phyloP scores from a whole-genome alignment of 2,888 invertebrate species.

The Leptothorax acervorum region DNA sequence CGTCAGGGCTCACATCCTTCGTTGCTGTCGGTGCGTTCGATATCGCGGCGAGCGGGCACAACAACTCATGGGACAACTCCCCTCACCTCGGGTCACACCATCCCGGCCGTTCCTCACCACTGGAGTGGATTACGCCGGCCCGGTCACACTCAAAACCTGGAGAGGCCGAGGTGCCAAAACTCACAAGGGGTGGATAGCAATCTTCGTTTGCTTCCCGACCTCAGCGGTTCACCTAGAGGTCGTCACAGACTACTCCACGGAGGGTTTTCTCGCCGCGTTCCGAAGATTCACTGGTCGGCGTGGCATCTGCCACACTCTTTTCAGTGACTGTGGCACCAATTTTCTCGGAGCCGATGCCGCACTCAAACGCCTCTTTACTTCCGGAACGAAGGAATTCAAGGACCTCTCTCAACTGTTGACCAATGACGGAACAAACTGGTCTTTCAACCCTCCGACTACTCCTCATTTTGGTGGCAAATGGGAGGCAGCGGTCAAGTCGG shows the following conservation, averaged over 20 bases:
- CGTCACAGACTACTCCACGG: too few species aligned
- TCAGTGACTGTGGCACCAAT: neutral
- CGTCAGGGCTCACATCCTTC: neutral
- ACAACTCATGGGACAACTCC: slow-evolving; percentile 14
- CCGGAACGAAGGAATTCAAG: too few species aligned
- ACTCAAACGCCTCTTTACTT: neutral
- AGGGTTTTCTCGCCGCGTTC: neutral
- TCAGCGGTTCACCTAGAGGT: slow-evolving; percentile 1
- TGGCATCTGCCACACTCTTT: too few species aligned
- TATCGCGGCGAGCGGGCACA: slow-evolving; percentile 50
- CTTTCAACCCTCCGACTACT: neutral
- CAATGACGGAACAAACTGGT: neutral
- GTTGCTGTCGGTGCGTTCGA: slow-evolving; percentile 11
- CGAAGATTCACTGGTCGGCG: neutral
- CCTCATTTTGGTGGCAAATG: neutral
- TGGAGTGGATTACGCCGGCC: slow-evolving; percentile 71
- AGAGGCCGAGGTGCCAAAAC: too few species aligned
- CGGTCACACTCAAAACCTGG: slow-evolving; percentile 56
- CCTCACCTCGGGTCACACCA: neutral
- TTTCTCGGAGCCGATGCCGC: neutral
- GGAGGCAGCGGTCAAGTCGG: neutral
- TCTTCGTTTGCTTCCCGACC: slow-evolving; percentile 3
- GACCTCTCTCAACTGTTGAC: neutral
- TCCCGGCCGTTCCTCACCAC: slow-evolving; percentile 57
- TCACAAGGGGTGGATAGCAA: too few species aligned